phyloP scores from a whole-genome alignment of 1,140 invertebrate genomes.

The Saccostrea glomerata region DNA sequence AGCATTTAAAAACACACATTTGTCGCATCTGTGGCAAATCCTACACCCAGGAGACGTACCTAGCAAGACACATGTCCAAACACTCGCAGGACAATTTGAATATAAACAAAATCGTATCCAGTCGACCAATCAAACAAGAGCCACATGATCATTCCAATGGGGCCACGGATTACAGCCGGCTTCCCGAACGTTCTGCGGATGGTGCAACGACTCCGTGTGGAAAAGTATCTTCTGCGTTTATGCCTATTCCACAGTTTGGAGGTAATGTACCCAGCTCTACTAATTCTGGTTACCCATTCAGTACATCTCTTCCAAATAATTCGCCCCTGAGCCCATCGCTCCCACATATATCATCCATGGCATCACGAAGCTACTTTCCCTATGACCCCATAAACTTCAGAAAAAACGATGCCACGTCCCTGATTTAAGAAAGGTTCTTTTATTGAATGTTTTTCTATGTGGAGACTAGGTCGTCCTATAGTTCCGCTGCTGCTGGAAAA shows the following conservation, averaged over 20 bases:
- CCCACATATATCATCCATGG: slow-evolving; percentile 77
- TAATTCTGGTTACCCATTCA: slow-evolving; percentile 53
- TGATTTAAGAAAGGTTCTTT: too few relatives aligned
- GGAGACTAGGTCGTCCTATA: too few relatives aligned
- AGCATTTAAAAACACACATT: slow-evolving; percentile 99
- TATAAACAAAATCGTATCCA: slow-evolving; percentile 53
- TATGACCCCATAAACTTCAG: slow-evolving; percentile 94
- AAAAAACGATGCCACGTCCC: slow-evolving; percentile 80
- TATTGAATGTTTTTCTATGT: too few relatives aligned
- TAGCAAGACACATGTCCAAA: slow-evolving; percentile 99
- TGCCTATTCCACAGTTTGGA: slow-evolving; percentile 74
- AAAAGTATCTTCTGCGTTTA: slow-evolving; percentile 73
- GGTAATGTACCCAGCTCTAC: slow-evolving; percentile 66
- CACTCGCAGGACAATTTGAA: slow-evolving; percentile 82
- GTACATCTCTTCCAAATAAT: slow-evolving; percentile 50
- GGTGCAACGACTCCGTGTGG: slow-evolving; percentile 71
- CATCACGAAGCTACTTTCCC: slow-evolving; percentile 85
- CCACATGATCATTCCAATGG: slow-evolving; percentile 74
- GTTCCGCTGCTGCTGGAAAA: too few relatives aligned
- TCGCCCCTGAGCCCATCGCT: slow-evolving; percentile 71
- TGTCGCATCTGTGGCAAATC: slow-evolving; percentile 99
- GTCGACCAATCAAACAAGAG: slow-evolving; percentile 76
- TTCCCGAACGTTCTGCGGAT: slow-evolving; percentile 77
- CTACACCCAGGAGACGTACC: slow-evolving; percentile 99
- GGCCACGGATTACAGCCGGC: slow-evolving; percentile 63